These are phyloP conservation scores for Theretra japonica DNA, from an alignment of 2,888 invertebrate species.

Conservation along the genomic window DNA sequence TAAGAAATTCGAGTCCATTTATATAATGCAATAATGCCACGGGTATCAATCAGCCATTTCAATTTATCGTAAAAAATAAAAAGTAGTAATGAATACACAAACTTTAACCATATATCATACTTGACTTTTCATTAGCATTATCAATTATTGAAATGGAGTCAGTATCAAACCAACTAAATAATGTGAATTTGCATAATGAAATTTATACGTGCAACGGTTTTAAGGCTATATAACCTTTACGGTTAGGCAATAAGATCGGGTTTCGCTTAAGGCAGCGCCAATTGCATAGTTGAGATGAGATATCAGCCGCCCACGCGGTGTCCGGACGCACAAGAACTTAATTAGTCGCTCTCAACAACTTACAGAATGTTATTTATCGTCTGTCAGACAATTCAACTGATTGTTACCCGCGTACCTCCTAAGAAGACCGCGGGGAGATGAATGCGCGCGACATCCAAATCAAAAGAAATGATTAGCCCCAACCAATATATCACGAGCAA, in stretches of 20 bases:
- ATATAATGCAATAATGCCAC: background rate
- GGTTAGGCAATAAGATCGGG: constrained; percentile 44
- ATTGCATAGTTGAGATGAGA: constrained; percentile 61
- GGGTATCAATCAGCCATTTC: no score
- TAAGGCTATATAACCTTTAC: constrained; percentile 42
- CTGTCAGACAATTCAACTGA: constrained; percentile 69
- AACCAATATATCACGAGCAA: constrained; percentile 38
- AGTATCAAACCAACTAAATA: constrained; percentile 60
- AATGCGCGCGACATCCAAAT: constrained; percentile 47
- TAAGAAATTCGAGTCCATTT: background rate
- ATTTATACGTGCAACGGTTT: constrained; percentile 44
- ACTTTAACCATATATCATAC: constrained; percentile 49
- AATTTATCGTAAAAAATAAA: background rate
- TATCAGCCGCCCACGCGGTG: constrained; percentile 67
- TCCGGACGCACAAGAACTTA: constrained; percentile 77
- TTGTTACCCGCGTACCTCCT: constrained; percentile 64
- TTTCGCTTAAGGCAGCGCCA: constrained; percentile 42
- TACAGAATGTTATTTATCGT: constrained; percentile 73
- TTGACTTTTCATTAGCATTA: constrained; percentile 68
- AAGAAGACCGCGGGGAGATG: constrained; percentile 62
- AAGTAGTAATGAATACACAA: constrained; percentile 6
- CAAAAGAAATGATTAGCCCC: constrained; percentile 46
- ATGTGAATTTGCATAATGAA: constrained; percentile 64
- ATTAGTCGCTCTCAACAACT: constrained; percentile 76
- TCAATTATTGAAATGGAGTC: constrained; percentile 74